Base-by-base conservation (phyloP, 1,140 invertebrate genomes). In the Cotesia chilonis region DNA sequence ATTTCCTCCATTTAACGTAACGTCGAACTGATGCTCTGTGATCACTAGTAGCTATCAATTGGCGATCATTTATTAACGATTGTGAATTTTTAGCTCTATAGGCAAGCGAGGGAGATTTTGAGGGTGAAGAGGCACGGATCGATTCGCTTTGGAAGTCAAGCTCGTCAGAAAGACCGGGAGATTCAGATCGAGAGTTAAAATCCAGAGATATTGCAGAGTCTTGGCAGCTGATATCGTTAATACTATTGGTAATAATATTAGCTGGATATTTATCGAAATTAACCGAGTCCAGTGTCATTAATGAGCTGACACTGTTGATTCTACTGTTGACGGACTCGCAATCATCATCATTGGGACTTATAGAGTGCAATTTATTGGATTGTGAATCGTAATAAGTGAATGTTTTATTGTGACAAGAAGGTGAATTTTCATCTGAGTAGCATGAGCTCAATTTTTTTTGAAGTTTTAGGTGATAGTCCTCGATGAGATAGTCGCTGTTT, bases 201-300 rank as follows among this genome's bases (percentile, higher is more conserved):
- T 82, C 74, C 74, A 82, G 81, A 65, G 35, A 80, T 68, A 83
- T 80, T 6, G 74, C 81, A 3, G 82, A 84, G 73, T 82, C 81
- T 28, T 77, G 71, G 66, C 75, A 81, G 20, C 63, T 63, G 70
- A 75, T 71, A 60, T 36, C 71, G 9, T 36, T 17, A 12, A 41
- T 35, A 12, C 60, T 55, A 65, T 47, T 65, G 12, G 6, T 41
- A 41, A 7, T 41, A 41, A 7, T 37, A 5, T 35, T 36, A 2
- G 17, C 6, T 14, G 52, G 20, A 63, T 55, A 36, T 9, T 63
- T 63, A 47, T 64, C 47, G 36, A 55, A 41, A 5, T 70, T 60
- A 28, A 66, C 60, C 41, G 65, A 65, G 4, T 38, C n/a, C 10
- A n/a, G 52, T 7, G 28, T 70, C 2, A 35, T 68, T 10, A 38